A percentile compares a stretch with the other conserved stretches of the same genome.
These are phyloP conservation scores for Bicyclus anynana DNA, from an alignment of 1,140 invertebrate species.

Conservation along the genomic window DNA sequence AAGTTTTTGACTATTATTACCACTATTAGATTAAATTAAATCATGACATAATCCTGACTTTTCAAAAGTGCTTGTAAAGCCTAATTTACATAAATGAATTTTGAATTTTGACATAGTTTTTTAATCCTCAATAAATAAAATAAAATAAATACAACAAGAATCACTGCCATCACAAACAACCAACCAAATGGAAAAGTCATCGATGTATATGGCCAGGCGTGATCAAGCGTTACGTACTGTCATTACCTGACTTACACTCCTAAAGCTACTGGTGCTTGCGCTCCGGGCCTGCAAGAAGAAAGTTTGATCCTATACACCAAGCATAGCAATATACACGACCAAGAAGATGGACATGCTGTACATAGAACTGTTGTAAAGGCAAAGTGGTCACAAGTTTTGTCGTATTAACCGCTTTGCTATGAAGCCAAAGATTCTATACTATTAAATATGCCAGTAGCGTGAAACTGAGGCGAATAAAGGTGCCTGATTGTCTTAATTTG, in stretches of 20 bases:
- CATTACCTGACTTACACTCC: conserved; percentile 90
- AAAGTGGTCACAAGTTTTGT: conserved; percentile 25
- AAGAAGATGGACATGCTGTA: conserved; percentile 65
- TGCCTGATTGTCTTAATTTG: too few relatives aligned
- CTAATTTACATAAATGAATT: too few relatives aligned
- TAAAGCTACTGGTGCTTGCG: conserved; percentile 91
- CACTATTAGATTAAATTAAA: too few relatives aligned
- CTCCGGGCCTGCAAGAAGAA: conserved; percentile 87
- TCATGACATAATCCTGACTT: too few relatives aligned
- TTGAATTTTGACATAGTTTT: too few relatives aligned
- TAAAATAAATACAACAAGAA: conserved; percentile 28
- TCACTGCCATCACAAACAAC: conserved; percentile 47
- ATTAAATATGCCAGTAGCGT: too few relatives aligned
- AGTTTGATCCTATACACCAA: conserved; percentile 75
- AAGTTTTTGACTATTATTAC: too few relatives aligned
- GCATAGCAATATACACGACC: conserved; percentile 59
- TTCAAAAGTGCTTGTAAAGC: too few relatives aligned
- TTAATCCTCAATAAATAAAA: background rate
- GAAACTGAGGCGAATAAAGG: too few relatives aligned
- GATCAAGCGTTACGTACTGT: conserved; percentile 58
- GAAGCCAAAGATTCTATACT: too few relatives aligned
- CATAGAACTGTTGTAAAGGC: conserved; percentile 8
- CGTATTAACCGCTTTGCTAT: too few relatives aligned
- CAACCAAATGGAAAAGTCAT: conserved; percentile 41
- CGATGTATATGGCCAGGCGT: conserved; percentile 60